Evolutionary conservation across 2,113 vertebrate species (phyloP).

Genomic region (Anarhynchus alexandrinus): DNA sequence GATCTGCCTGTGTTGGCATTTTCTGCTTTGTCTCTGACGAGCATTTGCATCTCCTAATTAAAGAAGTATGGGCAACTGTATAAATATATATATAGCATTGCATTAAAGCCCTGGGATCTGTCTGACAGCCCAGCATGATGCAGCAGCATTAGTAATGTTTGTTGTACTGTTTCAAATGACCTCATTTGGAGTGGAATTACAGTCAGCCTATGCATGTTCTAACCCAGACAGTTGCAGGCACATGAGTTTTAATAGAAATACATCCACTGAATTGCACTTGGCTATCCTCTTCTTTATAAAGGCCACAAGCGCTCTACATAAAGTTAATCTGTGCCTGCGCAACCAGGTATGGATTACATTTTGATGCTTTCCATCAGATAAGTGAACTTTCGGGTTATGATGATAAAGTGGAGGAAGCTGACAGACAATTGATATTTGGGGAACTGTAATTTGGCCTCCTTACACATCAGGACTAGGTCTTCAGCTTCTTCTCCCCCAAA

Average conservation of each 20-base stretch:
- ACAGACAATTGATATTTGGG: background rate
- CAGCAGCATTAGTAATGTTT: slow-evolving; percentile 20
- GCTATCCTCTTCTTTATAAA: background rate
- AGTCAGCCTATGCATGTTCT: background rate
- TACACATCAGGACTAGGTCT: background rate
- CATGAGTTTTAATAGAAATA: background rate
- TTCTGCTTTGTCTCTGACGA: slow-evolving; percentile 36
- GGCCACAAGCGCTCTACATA: background rate
- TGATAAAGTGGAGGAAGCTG: background rate
- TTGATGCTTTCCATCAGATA: background rate
- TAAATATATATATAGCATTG: background rate
- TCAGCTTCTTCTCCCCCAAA: background rate
- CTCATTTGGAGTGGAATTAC: slow-evolving; percentile 12
- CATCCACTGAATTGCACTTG: background rate
- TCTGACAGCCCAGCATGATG: slow-evolving; percentile 42
- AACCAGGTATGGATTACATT: background rate
- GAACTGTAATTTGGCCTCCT: background rate
- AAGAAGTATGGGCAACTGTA: background rate
- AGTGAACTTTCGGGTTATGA: background rate
- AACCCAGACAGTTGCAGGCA: slow-evolving; percentile 42
- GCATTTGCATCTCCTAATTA: slow-evolving; percentile 21
- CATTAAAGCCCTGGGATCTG: slow-evolving; percentile 7
- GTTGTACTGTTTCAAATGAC: background rate
- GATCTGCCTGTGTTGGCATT: slow-evolving; percentile 38
- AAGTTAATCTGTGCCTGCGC: background rate